Base-by-base conservation (phyloP, 1,140 invertebrate species). In the Leptonema lineaticorne region DNA sequence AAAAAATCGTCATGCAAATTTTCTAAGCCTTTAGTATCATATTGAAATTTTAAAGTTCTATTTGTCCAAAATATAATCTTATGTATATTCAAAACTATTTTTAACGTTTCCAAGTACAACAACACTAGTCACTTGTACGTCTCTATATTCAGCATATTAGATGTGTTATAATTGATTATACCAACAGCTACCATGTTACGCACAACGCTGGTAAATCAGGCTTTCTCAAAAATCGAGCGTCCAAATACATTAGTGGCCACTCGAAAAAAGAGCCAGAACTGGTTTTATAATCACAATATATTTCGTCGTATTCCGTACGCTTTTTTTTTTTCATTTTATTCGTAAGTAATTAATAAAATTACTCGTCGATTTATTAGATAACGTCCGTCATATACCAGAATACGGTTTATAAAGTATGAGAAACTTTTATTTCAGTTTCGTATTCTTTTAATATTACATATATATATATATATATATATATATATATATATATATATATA, bases 121-220 rank as follows among this genome's bases (percentile, higher is more conserved):
- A 22, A 41, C 58, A 30, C 28, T 62, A 26, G n/a, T 41, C 28
- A 11, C 29, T 33, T 41, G 45, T 50, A 53, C 26, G 26, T 28
- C 11, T 59, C 45, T 64, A 64, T 45, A 64, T 64, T 37, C 33
- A 64, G 62, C 62, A 64, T 50, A 64, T 64, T 64, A 64, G 62
- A 64, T 33, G 45, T 50, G 62, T 64, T 50, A 64, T 64, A 64
- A 64, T 64, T 64, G 62, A 64, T 64, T 64, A 64, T 64, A 53
- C 46, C 22, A 64, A 64, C 62, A 64, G 62, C 62, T 64, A 64
- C 62, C 45, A 64, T 29, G 62, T 50, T 64, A 64, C 62, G 62
- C 62, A 28, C 41, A 28, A 29, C 33, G 9, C 41, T 30, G 6
- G 41, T 41, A 26, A 24, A 37, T 64, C 62, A 48, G 62, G 1